Conservation (phyloP, 2,888 invertebrate species). For the Cephalotes varians region DNA sequence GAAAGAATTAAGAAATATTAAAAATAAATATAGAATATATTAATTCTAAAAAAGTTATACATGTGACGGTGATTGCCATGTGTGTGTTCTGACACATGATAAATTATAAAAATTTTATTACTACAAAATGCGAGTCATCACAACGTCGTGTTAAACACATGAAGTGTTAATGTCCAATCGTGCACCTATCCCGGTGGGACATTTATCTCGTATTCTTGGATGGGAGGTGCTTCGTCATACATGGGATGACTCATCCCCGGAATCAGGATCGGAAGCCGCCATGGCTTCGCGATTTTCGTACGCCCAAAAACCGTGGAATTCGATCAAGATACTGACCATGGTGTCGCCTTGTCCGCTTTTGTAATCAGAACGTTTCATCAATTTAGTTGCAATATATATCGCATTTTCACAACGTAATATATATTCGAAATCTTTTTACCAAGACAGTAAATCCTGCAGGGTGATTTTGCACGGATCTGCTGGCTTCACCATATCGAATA, state of each 20-base stretch:
- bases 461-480: slow-evolving; percentile 94
- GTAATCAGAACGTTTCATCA: slow-evolving; percentile 75
- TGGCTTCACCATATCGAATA: slow-evolving; percentile 99
- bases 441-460: slow-evolving; percentile 93
- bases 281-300: slow-evolving; percentile 97
- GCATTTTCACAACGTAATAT: neutral
- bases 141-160: neutral
- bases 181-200: slow-evolving; percentile 27
- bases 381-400: neutral
- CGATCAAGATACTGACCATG: slow-evolving; percentile 96
- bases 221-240: slow-evolving; percentile 73
- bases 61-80: neutral
- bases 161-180: neutral
- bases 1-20: neutral
- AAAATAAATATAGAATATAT: neutral
- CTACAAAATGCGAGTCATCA: neutral
- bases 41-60: slow-evolving; percentile 2
- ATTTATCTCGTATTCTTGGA: slow-evolving; percentile 38
- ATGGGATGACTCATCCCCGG: slow-evolving; percentile 85
- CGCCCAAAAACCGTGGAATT: slow-evolving; percentile 98
- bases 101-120: slow-evolving; percentile 10
- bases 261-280: slow-evolving; percentile 90
- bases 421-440: slow-evolving; percentile 86
- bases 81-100: neutral
- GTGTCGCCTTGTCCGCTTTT: slow-evolving; percentile 96